These are phyloP conservation scores for Aegotheles bennettii DNA, from an alignment of 2,113 vertebrate genomes.

Conservation along the genomic window DNA sequence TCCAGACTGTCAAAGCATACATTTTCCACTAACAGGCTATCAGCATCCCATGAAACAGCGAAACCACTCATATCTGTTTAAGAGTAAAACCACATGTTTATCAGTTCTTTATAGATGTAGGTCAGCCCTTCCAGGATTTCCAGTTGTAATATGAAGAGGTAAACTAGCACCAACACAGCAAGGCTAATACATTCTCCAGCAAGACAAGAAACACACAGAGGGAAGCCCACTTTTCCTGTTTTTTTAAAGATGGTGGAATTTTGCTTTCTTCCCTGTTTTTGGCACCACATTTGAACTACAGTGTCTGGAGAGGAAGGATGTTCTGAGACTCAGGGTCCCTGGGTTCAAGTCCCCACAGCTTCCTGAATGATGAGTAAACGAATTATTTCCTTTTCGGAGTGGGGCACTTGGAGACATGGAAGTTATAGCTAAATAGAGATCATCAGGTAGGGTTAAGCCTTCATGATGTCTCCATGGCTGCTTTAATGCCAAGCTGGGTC, in stretches of 20 bases:
- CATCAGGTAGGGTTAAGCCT: background rate
- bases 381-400: background rate
- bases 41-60: background rate
- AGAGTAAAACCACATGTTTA: background rate
- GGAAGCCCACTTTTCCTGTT: constrained; percentile 11
- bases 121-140: background rate
- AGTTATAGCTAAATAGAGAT: background rate
- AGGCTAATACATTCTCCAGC: background rate
- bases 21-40: background rate
- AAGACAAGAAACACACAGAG: background rate
- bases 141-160: background rate
- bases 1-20: background rate
- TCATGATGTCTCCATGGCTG: background rate
- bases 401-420: background rate
- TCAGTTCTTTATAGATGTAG: background rate
- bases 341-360: background rate
- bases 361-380: background rate
- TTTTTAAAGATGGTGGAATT: background rate
- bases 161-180: background rate
- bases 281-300: background rate
- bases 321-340: background rate
- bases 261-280: background rate
- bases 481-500: background rate
- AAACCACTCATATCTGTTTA: background rate
- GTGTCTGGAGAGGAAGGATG: constrained; percentile 37